These are phyloP conservation scores for Exocentrus adspersus DNA, from an alignment of 2,888 invertebrate species.

Conservation along the genomic window DNA sequence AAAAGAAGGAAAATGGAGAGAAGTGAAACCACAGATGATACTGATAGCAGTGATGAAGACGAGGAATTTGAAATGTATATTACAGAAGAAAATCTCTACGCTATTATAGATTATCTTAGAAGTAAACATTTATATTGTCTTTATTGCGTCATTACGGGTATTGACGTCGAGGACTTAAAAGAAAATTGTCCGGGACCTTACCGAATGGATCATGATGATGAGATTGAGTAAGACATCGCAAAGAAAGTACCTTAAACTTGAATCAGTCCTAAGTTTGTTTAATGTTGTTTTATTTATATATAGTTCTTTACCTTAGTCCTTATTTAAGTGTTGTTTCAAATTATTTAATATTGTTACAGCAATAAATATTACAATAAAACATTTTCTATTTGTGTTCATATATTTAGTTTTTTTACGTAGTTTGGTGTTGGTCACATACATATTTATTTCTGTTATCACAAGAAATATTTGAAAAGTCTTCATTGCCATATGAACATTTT, in stretches of 20 bases:
- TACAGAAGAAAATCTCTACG: constrained; percentile 58
- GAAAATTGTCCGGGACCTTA: constrained; percentile 74
- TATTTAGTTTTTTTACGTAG: constrained; percentile 2
- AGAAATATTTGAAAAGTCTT: no score
- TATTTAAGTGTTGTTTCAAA: constrained; percentile 5
- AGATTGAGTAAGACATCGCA: constrained; percentile 40
- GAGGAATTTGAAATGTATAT: constrained; percentile 53
- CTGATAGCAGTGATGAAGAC: constrained; percentile 52
- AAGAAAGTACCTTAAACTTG: constrained; percentile 22
- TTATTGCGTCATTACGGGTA: constrained; percentile 80
- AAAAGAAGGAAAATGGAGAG: constrained; percentile 56
- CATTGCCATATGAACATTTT: background rate
- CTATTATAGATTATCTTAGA: constrained; percentile 69
- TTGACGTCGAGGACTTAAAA: constrained; percentile 70
- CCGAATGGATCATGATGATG: constrained; percentile 69
- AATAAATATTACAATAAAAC: constrained; percentile 22
- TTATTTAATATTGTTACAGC: constrained; percentile 26
- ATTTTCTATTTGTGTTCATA: constrained; percentile 22
- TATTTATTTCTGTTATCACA: no score
- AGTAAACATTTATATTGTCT: constrained; percentile 79
- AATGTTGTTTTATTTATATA: constrained; percentile 23
- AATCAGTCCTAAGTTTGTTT: constrained; percentile 15
- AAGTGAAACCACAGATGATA: constrained; percentile 54
- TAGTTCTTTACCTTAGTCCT: constrained; percentile 13
- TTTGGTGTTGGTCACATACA: no score